Conservation (phyloP, 2,113 vertebrate species). For the Hypocryptadius cinnamomeus region DNA sequence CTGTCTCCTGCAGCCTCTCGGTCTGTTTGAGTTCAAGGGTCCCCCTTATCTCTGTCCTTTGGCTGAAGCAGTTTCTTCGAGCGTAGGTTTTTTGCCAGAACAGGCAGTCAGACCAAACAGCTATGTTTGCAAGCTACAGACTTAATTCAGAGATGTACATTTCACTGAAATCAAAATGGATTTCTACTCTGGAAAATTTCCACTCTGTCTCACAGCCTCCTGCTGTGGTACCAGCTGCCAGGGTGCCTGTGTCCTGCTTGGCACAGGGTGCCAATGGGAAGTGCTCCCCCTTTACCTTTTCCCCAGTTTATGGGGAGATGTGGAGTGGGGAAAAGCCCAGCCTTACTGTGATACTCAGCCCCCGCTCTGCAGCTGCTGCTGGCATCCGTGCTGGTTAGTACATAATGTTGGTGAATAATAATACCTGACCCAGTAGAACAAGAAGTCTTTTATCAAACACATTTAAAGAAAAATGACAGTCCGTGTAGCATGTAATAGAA, state of each 20-base stretch:
- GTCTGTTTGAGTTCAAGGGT: too few species aligned
- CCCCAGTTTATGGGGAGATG: neutral
- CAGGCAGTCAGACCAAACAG: too few species aligned
- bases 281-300: neutral
- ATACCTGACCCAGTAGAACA: constrained; percentile 29
- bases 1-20: too few species aligned
- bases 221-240: neutral
- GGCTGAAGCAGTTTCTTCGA: too few species aligned
- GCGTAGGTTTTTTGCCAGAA: too few species aligned
- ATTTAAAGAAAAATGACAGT: constrained; percentile 60
- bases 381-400: neutral
- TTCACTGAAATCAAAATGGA: too few species aligned
- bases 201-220: neutral
- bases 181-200: too few species aligned
- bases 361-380: neutral
- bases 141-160: too few species aligned
- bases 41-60: too few species aligned
- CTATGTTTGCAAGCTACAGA: too few species aligned
- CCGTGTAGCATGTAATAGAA: neutral
- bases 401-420: constrained; percentile 39
- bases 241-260: rapidly evolving
- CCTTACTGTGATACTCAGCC: neutral
- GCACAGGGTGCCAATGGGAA: neutral
- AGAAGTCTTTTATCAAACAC: constrained; percentile 47
- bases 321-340: neutral